phyloP scores from a whole-genome alignment of 2,888 invertebrate species.

The Therioaphis trifolii region DNA sequence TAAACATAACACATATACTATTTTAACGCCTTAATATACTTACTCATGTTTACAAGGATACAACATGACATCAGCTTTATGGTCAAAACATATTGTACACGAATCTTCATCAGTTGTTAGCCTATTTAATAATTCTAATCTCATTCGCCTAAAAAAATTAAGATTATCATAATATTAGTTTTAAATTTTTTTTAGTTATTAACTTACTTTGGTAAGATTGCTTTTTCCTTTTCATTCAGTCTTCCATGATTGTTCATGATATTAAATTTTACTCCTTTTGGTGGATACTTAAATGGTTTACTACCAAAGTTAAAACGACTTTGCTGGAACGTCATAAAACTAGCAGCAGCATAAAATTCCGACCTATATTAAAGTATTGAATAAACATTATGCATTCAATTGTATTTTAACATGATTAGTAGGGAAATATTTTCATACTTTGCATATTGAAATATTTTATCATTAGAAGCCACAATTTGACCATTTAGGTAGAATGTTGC shows the following conservation, averaged over 20 bases:
- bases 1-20: no score
- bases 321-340: slow-evolving; percentile 97
- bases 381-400: no score
- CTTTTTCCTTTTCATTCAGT: slow-evolving; percentile 82
- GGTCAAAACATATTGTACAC: slow-evolving; percentile 89
- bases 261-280: slow-evolving; percentile 75
- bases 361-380: slow-evolving; percentile 76
- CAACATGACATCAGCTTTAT: slow-evolving; percentile 79
- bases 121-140: slow-evolving; percentile 79
- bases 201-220: slow-evolving; percentile 78
- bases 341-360: slow-evolving; percentile 94
- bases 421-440: slow-evolving; percentile 72
- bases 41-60: slow-evolving; percentile 88
- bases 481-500: slow-evolving; percentile 89
- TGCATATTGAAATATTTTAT: slow-evolving; percentile 80
- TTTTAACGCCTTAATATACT: slow-evolving; percentile 67
- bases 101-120: slow-evolving; percentile 83
- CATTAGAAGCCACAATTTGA: slow-evolving; percentile 75
- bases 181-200: not conserved
- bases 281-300: slow-evolving; percentile 82
- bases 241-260: slow-evolving; percentile 82
- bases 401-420: no score
- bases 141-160: slow-evolving; percentile 74
- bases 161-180: not conserved
- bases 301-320: slow-evolving; percentile 93